A percentile compares a stretch with the other conserved stretches of the same genome.
These are phyloP conservation scores for Cataglyphis rosenhaueri DNA, from an alignment of 2,888 invertebrate genomes.

Conservation along the genomic window DNA sequence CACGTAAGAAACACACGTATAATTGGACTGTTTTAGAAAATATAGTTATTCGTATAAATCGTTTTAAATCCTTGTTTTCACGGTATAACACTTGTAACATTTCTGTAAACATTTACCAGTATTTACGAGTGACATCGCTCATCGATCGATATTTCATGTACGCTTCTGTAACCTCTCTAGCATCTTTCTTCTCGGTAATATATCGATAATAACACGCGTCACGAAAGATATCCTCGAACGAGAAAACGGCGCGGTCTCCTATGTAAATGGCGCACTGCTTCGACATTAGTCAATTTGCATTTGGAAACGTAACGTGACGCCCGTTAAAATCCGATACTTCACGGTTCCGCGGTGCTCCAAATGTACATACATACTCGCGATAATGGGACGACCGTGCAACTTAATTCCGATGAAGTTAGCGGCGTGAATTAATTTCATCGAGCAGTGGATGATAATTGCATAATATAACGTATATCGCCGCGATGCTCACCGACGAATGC, in stretches of 20 bases:
- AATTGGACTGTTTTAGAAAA: neutral
- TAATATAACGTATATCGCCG: neutral
- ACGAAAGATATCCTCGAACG: neutral
- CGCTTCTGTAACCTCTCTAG: neutral
- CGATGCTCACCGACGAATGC: neutral
- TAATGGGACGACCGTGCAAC: neutral
- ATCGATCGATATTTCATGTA: neutral
- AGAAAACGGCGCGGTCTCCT: neutral
- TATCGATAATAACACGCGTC: neutral
- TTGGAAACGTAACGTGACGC: conserved; percentile 52
- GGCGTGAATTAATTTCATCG: conserved; percentile 19
- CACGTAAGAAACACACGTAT: neutral
- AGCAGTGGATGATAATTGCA: conserved; percentile 20
- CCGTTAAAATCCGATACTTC: conserved; percentile 54
- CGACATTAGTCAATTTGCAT: conserved; percentile 55
- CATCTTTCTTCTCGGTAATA: conserved; percentile 24
- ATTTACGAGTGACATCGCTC: neutral
- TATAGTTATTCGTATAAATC: neutral
- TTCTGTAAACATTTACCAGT: conserved; percentile 2
- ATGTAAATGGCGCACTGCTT: conserved; percentile 52
- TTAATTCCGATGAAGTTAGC: conserved; percentile 34
- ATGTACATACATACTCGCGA: neutral
- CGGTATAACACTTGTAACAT: neutral
- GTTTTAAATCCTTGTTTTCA: conserved; percentile 2
- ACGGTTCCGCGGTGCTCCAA: conserved; percentile 12